phyloP scores from a whole-genome alignment of 2,888 invertebrate genomes.

The Byasa hedistus region DNA sequence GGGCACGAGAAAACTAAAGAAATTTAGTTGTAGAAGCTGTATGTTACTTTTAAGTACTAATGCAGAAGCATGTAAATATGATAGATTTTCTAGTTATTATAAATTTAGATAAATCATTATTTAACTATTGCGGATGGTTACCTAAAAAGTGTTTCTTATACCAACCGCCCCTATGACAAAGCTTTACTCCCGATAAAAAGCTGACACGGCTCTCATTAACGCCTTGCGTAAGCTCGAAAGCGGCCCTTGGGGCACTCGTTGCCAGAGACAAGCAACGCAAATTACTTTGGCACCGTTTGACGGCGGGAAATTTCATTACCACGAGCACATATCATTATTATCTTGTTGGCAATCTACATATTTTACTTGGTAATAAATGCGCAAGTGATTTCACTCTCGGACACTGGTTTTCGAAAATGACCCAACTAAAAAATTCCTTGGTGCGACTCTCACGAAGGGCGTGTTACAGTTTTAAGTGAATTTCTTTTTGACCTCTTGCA shows the following conservation, averaged over 20 bases:
- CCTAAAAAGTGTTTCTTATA: neutral
- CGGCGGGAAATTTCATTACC: slow-evolving; percentile 80
- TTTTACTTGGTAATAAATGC: slow-evolving; percentile 78
- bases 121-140: too few species aligned
- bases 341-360: slow-evolving; percentile 78
- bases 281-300: slow-evolving; percentile 81
- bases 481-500: slow-evolving; percentile 79
- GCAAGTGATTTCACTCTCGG: slow-evolving; percentile 78
- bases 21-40: too few species aligned
- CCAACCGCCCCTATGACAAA: slow-evolving; percentile 43
- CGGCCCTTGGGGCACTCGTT: slow-evolving; percentile 76
- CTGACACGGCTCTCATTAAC: slow-evolving; percentile 70
- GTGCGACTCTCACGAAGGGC: slow-evolving; percentile 70
- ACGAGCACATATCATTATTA: slow-evolving; percentile 81
- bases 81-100: too few species aligned
- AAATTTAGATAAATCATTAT: too few species aligned
- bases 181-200: slow-evolving; percentile 65
- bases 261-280: slow-evolving; percentile 78
- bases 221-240: slow-evolving; percentile 78
- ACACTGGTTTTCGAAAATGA: slow-evolving; percentile 79
- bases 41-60: too few species aligned
- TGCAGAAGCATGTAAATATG: too few species aligned
- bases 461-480: slow-evolving; percentile 79
- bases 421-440: slow-evolving; percentile 69
- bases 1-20: too few species aligned